Conservation (phyloP, 2,797 vertebrate genomes). For the Spea hammondii region DNA sequence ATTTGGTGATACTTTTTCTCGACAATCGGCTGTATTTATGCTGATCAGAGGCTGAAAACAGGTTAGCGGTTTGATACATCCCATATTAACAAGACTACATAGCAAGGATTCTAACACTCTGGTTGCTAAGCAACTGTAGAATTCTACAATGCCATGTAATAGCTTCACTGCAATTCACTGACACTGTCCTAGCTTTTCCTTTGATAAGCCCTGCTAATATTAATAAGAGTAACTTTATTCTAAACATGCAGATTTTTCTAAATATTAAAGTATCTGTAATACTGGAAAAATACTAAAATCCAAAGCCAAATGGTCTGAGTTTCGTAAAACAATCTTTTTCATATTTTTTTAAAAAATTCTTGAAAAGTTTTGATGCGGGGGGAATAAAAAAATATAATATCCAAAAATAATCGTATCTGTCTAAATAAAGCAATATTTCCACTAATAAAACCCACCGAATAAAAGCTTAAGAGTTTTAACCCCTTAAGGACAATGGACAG, state of each 20-base stretch:
- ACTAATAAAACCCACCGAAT: slow-evolving; percentile 67
- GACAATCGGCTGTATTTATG: background rate
- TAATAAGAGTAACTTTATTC: too few relatives aligned
- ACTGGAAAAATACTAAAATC: background rate
- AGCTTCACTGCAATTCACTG: background rate
- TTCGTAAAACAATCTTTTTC: background rate
- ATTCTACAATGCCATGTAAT: background rate
- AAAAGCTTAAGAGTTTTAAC: slow-evolving; percentile 39
- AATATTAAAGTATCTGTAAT: too few relatives aligned
- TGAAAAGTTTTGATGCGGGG: background rate
- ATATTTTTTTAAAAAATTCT: too few relatives aligned
- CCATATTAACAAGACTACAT: slow-evolving; percentile 30
- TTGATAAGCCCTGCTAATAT: background rate
- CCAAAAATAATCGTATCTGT: slow-evolving; percentile 61
- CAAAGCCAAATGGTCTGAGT: slow-evolving; percentile 1
- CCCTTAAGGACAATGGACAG: too few relatives aligned
- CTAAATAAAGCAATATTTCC: slow-evolving; percentile 70
- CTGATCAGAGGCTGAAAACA: background rate
- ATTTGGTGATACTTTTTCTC: background rate
- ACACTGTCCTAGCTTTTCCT: background rate
- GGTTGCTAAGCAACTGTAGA: slow-evolving; percentile 43
- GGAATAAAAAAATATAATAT: slow-evolving; percentile 9
- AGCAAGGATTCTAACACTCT: slow-evolving; percentile 26
- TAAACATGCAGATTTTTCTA: too few relatives aligned
- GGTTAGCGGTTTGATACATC: slow-evolving; percentile 23